Evolutionary conservation across 2,888 invertebrate species (phyloP).

Genomic region (Watsonalla cultraria): DNA sequence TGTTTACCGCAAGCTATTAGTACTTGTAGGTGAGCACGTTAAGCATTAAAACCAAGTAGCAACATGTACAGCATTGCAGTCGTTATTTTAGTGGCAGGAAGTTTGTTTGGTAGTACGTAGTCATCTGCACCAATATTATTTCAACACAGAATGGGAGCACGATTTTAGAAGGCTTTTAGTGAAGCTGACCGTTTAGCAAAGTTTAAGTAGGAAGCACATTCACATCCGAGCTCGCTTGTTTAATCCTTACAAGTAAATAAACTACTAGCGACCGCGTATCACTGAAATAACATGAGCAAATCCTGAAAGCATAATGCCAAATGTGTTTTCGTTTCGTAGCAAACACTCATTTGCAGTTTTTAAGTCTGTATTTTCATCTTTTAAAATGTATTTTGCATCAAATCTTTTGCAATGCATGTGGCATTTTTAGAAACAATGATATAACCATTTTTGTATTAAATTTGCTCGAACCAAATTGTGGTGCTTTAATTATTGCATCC

Average conservation of each 20-base stretch:
- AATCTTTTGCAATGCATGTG: no score
- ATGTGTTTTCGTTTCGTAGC: slow-evolving; percentile 33
- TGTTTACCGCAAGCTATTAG: not conserved
- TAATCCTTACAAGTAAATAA: slow-evolving; percentile 68
- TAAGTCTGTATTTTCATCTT: no score
- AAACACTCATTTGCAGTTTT: slow-evolving; percentile 17
- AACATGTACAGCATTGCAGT: not conserved
- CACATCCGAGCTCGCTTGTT: slow-evolving; percentile 48
- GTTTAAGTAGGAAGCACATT: slow-evolving; percentile 55
- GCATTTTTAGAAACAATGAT: no score
- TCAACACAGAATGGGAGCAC: slow-evolving; percentile 46
- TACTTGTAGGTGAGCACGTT: not conserved
- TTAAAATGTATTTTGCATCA: no score
- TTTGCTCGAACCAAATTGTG: no score
- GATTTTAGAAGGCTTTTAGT: slow-evolving; percentile 62
- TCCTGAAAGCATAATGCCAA: slow-evolving; percentile 52
- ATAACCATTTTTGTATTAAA: no score
- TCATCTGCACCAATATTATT: slow-evolving; percentile 47
- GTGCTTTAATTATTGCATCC: no score
- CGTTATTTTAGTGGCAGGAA: slow-evolving; percentile 8
- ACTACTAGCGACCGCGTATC: slow-evolving; percentile 51
- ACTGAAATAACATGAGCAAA: slow-evolving; percentile 31
- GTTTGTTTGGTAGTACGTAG: slow-evolving; percentile 24
- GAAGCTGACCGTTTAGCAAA: slow-evolving; percentile 62
- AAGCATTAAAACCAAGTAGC: not conserved